A percentile compares a stretch with the other conserved stretches of the same genome.
Conservation (phyloP, 2,113 vertebrate species). For the Corythaixoides concolor region DNA sequence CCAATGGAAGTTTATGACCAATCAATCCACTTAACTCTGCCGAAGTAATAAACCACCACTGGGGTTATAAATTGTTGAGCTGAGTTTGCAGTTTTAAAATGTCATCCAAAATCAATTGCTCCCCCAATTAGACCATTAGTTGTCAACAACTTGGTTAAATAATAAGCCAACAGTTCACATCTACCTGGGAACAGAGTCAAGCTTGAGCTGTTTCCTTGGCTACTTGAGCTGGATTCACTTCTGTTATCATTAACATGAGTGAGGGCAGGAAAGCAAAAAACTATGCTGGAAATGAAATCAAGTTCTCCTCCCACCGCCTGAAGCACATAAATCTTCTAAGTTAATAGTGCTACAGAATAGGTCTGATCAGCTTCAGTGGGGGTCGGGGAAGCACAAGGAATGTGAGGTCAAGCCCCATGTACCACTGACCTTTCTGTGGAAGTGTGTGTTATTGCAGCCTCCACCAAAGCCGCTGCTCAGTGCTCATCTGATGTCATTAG, state of each 20-base stretch:
- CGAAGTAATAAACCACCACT: neutral
- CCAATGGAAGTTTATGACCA: constrained; percentile 11
- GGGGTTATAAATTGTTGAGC: neutral
- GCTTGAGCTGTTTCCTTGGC: constrained; percentile 26
- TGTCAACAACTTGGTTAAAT: constrained; percentile 26
- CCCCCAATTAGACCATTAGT: neutral
- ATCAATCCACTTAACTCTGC: constrained; percentile 40
- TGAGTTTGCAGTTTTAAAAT: constrained; percentile 37
- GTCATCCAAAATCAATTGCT: constrained; percentile 39
- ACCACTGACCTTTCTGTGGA: neutral
- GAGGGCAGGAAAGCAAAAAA: constrained; percentile 21
- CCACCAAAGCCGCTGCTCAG: neutral
- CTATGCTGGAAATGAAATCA: constrained; percentile 19
- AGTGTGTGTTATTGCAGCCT: neutral
- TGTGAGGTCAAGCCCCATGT: constrained; percentile 30
- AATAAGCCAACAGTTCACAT: constrained; percentile 14
- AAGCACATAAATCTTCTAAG: constrained; percentile 45
- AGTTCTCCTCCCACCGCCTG: constrained; percentile 33
- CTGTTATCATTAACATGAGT: neutral
- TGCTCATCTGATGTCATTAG: neutral
- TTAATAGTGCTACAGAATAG: constrained; percentile 39
- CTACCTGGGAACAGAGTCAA: neutral
- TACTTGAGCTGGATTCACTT: neutral
- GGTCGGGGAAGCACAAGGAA: neutral
- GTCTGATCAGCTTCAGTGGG: neutral